These are phyloP conservation scores for Pocillopora damicornis DNA, from an alignment of 64 coral and sea anemone genomes.

Conservation along the genomic window DNA sequence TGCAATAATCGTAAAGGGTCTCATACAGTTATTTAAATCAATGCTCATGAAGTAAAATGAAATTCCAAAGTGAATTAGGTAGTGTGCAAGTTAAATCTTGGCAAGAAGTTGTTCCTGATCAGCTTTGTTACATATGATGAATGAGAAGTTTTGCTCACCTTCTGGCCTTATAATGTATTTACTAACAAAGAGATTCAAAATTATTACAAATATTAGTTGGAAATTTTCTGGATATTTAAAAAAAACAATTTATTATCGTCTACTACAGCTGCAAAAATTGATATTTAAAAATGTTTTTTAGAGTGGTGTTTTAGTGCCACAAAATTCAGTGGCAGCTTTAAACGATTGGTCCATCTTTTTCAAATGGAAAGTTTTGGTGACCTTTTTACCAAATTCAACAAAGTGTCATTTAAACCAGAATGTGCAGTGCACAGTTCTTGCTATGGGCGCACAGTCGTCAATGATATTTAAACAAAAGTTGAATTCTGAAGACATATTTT, in stretches of 20 bases:
- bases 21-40: conserved; percentile 53
- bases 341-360: conserved; percentile 9
- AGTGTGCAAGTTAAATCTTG: background rate
- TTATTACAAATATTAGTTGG: conserved; percentile 20
- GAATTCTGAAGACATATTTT: conserved; percentile 20
- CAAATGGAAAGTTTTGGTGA: conserved; percentile 14
- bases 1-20: conserved; percentile 61
- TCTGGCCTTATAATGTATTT: background rate
- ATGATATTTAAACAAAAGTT: conserved; percentile 23
- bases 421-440: conserved; percentile 25
- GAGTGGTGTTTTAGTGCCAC: conserved; percentile 19
- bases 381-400: conserved; percentile 16
- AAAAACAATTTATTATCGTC: background rate
- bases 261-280: background rate
- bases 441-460: background rate
- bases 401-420: background rate
- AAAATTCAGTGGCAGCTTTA: conserved; percentile 1
- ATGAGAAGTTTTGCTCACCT: background rate
- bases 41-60: background rate
- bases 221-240: conserved; percentile 9
- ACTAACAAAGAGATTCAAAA: background rate
- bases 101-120: background rate
- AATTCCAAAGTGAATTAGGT: conserved; percentile 13
- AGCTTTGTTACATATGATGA: background rate
- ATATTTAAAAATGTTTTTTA: background rate